phyloP scores from a whole-genome alignment of 2,888 invertebrate genomes.

The Pachliopta kotzebuea region DNA sequence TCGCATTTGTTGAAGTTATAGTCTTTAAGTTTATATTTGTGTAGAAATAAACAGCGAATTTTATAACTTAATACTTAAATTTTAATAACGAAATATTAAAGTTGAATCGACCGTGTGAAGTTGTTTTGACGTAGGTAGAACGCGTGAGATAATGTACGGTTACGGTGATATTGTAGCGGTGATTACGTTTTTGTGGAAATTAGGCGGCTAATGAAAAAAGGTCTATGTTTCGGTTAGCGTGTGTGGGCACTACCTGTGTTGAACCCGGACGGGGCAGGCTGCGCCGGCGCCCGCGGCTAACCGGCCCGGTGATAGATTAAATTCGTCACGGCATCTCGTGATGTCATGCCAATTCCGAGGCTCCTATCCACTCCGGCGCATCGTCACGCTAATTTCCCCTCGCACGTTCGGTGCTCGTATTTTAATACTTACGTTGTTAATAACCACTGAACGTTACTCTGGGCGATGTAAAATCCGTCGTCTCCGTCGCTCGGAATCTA shows the following conservation, averaged over 20 bases:
- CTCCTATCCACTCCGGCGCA: slow-evolving; percentile 51
- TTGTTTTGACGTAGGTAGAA: slow-evolving; percentile 37
- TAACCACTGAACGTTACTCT: slow-evolving; percentile 45
- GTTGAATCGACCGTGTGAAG: slow-evolving; percentile 47
- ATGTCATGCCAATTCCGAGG: slow-evolving; percentile 75
- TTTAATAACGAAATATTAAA: slow-evolving; percentile 34
- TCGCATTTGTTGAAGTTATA: background rate
- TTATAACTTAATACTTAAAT: slow-evolving; percentile 16
- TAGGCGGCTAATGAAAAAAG: slow-evolving; percentile 41
- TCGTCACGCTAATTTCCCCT: slow-evolving; percentile 65
- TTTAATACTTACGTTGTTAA: slow-evolving; percentile 48
- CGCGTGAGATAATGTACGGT: slow-evolving; percentile 47
- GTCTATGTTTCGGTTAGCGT: slow-evolving; percentile 49
- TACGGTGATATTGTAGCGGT: slow-evolving; percentile 48
- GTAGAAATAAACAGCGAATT: no score
- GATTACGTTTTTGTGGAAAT: slow-evolving; percentile 55
- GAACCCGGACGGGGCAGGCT: slow-evolving; percentile 46
- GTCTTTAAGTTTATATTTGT: background rate
- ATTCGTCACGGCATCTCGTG: slow-evolving; percentile 77
- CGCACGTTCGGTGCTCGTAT: slow-evolving; percentile 40
- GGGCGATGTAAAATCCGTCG: slow-evolving; percentile 25
- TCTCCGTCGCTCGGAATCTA: slow-evolving; percentile 44
- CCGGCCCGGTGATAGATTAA: slow-evolving; percentile 74
- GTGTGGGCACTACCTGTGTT: slow-evolving; percentile 70
- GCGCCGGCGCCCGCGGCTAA: slow-evolving; percentile 66